Base-by-base conservation (phyloP, 2,888 invertebrate species). In the Cetonia aurata region DNA sequence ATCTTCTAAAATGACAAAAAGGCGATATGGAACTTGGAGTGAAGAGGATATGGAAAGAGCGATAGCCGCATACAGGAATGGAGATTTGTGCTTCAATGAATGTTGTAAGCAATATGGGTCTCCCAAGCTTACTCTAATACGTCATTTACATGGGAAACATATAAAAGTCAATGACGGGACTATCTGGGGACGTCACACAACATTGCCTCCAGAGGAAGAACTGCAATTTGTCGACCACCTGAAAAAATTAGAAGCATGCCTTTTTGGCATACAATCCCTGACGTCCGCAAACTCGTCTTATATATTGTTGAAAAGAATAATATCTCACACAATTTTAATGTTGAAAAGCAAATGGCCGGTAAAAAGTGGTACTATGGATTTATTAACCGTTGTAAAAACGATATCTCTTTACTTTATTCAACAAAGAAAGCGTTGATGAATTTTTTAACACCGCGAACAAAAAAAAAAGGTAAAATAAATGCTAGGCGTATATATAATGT, bases 61-160 rank as follows among this genome's bases (percentile, higher is more conserved):
- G 15, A 10, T 46, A 46, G 46, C 46, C 12, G 46, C 46, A 44
- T 44, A 44, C n/a, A 10, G 44, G 44, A 44, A 44, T 44, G 44
- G 44, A 44, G 44, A 44, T 44, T 46, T 46, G 15, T n/a, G 2
- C 12, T 46, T 46, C 12, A 46, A 46, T 46, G n/a, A 46, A 15
- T 46, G 46, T 15, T 46, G 46, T 46, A 46, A 12, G 46, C 46
- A 46, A 15, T 46, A 46, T 12, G 15, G 15, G 6, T 8, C 15
- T 46, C 46, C 46, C n/a, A 46, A 46, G 15, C 46, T 15, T 46
- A 46, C 46, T 46, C 46, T 46, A 6, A 46, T 10, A 46, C n/a
- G 46, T 13, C 46, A 46, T 46, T 46, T 46, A n/a, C n/a, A n/a
- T n/a, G n/a, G 44, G 44, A 44, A 44, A n/a, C 44, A 44, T n/a